These are phyloP conservation scores for Zaprionus africanus DNA, from an alignment of 1,140 invertebrate genomes.

Conservation along the genomic window DNA sequence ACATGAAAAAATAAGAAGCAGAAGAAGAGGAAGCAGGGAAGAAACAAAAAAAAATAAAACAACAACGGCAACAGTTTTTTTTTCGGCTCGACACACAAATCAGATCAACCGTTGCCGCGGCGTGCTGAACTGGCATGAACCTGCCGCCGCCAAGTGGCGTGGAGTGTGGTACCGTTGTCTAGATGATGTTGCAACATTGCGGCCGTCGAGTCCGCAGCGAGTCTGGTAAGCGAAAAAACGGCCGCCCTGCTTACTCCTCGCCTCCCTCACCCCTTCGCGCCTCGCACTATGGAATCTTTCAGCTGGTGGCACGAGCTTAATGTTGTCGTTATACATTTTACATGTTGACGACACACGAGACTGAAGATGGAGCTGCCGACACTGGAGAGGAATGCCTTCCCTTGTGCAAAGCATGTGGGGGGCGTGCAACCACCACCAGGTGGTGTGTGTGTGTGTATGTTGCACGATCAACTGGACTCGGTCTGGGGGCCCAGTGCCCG, in stretches of 20 bases:
- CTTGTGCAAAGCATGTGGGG: slow-evolving; percentile 35
- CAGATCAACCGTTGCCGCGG: slow-evolving; percentile 66
- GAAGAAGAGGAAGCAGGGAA: not conserved
- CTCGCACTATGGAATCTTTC: slow-evolving; percentile 44
- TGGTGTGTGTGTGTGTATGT: slow-evolving; percentile 29
- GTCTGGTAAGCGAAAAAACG: not conserved
- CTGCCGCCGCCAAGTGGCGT: slow-evolving; percentile 57
- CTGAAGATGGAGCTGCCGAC: slow-evolving; percentile 9
- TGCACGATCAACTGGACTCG: slow-evolving; percentile 15
- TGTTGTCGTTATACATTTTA: slow-evolving; percentile 83
- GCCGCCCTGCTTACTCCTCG: not conserved
- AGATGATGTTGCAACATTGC: slow-evolving; percentile 65
- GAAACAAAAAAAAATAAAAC: not conserved
- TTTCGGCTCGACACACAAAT: slow-evolving; percentile 59
- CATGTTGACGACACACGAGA: slow-evolving; percentile 71
- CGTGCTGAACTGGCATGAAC: slow-evolving; percentile 72
- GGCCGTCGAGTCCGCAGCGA: slow-evolving; percentile 2
- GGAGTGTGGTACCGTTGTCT: slow-evolving; percentile 60
- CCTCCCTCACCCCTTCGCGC: not conserved
- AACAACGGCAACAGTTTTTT: not conserved
- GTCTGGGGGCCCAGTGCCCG: slow-evolving; percentile 3
- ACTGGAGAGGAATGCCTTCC: slow-evolving; percentile 3
- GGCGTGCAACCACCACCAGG: slow-evolving; percentile 43
- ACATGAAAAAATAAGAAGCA: not conserved
- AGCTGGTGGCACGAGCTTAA: slow-evolving; percentile 82